Conservation (phyloP, 2,888 invertebrate genomes). For the Noctua janthina region DNA sequence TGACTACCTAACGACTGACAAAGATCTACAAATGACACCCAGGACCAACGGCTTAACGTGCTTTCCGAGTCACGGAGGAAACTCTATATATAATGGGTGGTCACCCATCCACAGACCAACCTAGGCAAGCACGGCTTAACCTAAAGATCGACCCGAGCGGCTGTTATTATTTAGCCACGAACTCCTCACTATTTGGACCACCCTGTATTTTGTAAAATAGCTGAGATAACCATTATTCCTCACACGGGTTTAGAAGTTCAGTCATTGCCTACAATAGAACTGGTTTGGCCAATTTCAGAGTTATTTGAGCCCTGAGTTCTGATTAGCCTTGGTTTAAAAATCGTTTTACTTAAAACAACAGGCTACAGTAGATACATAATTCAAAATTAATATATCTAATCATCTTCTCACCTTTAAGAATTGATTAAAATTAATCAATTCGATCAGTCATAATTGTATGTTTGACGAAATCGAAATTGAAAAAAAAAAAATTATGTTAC, state of each 20-base stretch:
- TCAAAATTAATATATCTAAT: background rate
- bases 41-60: no score
- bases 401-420: background rate
- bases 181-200: background rate
- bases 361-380: background rate
- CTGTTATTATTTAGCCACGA: no score
- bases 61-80: no score
- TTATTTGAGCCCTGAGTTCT: background rate
- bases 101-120: no score
- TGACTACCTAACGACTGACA: no score
- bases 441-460: background rate
- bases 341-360: background rate
- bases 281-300: background rate
- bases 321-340: background rate
- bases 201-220: background rate
- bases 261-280: background rate
- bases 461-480: background rate
- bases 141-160: no score
- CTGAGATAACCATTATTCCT: background rate
- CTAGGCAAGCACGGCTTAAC: no score
- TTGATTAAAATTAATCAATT: conserved; percentile 16
- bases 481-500: background rate
- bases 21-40: no score
- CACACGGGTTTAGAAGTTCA: background rate
- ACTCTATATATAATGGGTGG: no score